phyloP scores from a whole-genome alignment of 2,797 vertebrate genomes.

The Myotis daubentonii region DNA sequence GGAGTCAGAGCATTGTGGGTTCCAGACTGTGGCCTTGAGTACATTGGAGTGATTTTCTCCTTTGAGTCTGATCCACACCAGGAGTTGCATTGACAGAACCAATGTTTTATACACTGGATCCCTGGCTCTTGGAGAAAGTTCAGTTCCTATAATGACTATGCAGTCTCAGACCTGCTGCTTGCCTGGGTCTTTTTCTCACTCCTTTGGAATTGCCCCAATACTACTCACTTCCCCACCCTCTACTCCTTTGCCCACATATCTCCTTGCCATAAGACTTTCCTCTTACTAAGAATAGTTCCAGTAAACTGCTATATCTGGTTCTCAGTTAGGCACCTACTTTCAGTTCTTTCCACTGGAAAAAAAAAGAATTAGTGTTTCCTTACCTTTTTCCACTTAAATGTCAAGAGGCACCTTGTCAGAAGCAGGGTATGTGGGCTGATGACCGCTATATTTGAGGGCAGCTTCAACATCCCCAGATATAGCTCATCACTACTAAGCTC shows the following conservation, averaged over 20 bases:
- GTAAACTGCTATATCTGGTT: neutral
- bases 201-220: neutral
- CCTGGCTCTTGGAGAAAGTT: neutral
- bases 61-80: neutral
- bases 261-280: conserved; percentile 8
- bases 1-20: neutral
- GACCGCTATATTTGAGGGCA: neutral
- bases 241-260: neutral
- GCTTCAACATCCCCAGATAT: neutral
- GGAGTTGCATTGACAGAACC: neutral
- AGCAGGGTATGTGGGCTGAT: neutral
- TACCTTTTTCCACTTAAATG: neutral
- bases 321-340: neutral
- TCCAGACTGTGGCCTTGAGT: neutral
- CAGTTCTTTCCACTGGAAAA: neutral
- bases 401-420: neutral
- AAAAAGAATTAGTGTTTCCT: neutral
- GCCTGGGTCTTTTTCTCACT: neutral
- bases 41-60: neutral
- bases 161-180: neutral
- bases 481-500: neutral
- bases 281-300: neutral
- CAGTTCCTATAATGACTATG: neutral
- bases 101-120: neutral
- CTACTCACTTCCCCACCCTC: neutral